Evolutionary conservation across 2,888 invertebrate species (phyloP), one percentile per base, ranked within the genome.

Genomic region (Acanthosepion esculentum): DNA sequence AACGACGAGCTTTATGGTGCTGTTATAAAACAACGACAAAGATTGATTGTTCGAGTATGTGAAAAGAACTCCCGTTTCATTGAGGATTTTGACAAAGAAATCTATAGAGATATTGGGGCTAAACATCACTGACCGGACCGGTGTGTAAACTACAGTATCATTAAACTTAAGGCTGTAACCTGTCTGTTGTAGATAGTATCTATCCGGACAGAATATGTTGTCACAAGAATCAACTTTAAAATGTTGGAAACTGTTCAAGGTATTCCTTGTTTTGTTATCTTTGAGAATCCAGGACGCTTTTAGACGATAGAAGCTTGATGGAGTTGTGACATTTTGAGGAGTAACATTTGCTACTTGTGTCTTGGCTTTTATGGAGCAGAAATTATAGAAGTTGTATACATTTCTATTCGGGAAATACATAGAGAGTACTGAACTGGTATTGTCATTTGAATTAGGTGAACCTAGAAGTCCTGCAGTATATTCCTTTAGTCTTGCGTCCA

Each of bases 91-190:
- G 4, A 96, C 95, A 91, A 96, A 94, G 91, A 96, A 95, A 92
- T 96, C 96, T 92, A 96, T 95, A 12, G 96, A 96, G 3, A 96
- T 94, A 64, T 95, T 94, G 23, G 95, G 48, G 26, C 94, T 94
- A 26, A 92, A 48, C 33, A 64, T 50, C 23, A 78, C 92, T 41
- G 94, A 94, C 48, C 96, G 94, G 15, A 94, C 93, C 55, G 96
- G 94, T 8, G 95, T 95, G 33, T 95, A 94, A 91, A 95, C 95
- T 0, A 95, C 95, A 91, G 96, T 95, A 91, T 94, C 95, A 91
- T 95, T 95, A 95, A 96, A 96, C 15, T 95, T 95, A 20, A 96
- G 95, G 29, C 95, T 96, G 94, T 95, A 96, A 91, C 96, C 96
- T 91, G 95, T 95, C 41, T 94, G 95, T 78, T 96, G 96, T 50